These are phyloP conservation scores for Irena cyanogastra DNA, from an alignment of 2,113 vertebrate genomes.

Conservation along the genomic window DNA sequence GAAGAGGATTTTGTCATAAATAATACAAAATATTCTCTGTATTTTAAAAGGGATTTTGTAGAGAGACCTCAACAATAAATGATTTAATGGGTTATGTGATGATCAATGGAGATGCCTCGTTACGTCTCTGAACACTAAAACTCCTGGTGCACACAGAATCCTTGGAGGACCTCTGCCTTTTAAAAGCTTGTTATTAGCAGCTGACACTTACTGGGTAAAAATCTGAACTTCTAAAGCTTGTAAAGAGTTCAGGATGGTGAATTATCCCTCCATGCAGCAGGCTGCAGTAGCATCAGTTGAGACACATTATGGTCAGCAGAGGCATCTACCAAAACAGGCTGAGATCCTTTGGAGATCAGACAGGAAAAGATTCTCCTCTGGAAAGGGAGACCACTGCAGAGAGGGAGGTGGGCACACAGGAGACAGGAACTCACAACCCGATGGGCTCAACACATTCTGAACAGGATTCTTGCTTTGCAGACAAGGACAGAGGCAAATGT, in stretches of 20 bases:
- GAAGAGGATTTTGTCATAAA: conserved; percentile 48
- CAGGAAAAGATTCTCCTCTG: not conserved
- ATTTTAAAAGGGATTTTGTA: conserved; percentile 38
- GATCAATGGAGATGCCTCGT: not conserved
- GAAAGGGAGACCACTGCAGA: not conserved
- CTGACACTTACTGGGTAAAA: not conserved
- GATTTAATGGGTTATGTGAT: conserved; percentile 21
- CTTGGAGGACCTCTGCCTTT: not conserved
- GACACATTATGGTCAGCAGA: not conserved
- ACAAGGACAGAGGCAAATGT: not conserved
- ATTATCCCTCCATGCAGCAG: not conserved
- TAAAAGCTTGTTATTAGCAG: not conserved
- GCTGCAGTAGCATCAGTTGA: not conserved
- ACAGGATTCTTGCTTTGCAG: not conserved
- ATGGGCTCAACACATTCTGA: not conserved
- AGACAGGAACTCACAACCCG: not conserved
- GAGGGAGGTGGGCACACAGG: not conserved
- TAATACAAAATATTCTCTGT: conserved; percentile 47
- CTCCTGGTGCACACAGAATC: not conserved
- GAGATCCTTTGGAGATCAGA: not conserved
- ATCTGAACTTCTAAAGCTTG: not conserved
- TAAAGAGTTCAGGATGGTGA: not conserved
- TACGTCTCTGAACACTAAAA: not conserved
- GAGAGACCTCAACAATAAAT: conserved; percentile 31
- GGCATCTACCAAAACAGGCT: not conserved